A percentile compares a stretch with the other conserved stretches of the same genome.
These are phyloP conservation scores for Stenichneumon culpator DNA, from an alignment of 2,888 invertebrate species.

Conservation along the genomic window DNA sequence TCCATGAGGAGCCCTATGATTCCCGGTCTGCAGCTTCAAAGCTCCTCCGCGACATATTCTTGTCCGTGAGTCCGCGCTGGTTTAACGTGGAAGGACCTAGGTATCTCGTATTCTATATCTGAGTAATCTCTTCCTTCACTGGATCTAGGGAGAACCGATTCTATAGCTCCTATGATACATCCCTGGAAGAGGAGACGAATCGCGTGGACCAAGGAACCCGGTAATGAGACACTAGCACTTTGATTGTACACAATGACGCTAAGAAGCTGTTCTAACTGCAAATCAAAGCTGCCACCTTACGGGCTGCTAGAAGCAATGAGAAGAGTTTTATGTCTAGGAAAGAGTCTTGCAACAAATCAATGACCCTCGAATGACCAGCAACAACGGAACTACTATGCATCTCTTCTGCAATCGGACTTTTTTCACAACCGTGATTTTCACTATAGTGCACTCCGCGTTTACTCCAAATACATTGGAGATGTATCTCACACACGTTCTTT, in stretches of 20 bases:
- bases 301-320: background rate
- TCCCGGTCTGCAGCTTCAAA: slow-evolving; percentile 73
- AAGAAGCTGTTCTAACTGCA: slow-evolving; percentile 6
- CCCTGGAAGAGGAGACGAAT: slow-evolving; percentile 64
- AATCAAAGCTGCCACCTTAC: background rate
- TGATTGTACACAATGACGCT: slow-evolving; percentile 24
- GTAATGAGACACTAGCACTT: slow-evolving; percentile 29
- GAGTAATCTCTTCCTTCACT: slow-evolving; percentile 63
- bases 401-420: too few relatives aligned
- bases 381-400: background rate
- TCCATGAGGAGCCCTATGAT: slow-evolving; percentile 61
- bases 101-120: slow-evolving; percentile 26
- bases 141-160: slow-evolving; percentile 69
- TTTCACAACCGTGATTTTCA: too few relatives aligned
- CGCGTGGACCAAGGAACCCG: slow-evolving; percentile 51
- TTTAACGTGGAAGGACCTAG: slow-evolving; percentile 18
- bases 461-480: background rate
- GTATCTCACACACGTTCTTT: too few relatives aligned
- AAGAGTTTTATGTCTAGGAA: background rate
- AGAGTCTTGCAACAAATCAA: background rate
- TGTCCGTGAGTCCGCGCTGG: slow-evolving; percentile 62
- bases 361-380: background rate
- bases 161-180: slow-evolving; percentile 7
- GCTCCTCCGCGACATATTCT: slow-evolving; percentile 74
- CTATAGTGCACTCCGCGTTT: too few relatives aligned